Evolutionary conservation across 2,888 invertebrate species (phyloP), one percentile per base, ranked within the genome.

Genomic region (Xanthostigma xanthostigma): DNA sequence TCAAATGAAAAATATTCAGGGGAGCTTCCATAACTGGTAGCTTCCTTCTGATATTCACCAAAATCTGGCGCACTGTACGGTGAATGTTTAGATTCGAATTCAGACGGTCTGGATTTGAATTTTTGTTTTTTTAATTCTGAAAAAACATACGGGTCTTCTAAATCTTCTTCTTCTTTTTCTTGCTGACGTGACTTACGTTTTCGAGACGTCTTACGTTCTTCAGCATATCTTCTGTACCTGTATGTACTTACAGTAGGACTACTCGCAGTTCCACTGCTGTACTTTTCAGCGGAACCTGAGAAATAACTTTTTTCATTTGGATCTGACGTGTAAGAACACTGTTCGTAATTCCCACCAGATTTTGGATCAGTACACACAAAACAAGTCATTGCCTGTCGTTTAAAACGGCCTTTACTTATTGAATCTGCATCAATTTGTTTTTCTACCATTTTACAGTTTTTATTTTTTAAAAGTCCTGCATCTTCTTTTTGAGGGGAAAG

Each of bases 391-490:
- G 68, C 65, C 50, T 67, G 57, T n/a, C 59, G 55, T 35, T 58
- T 55, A 33, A 57, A 55, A 27, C 58, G 50, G 2, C 60, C 57
- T 11, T 56, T 51, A 43, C 58, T 53, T 8, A 57, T 54, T 38
- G 64, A 60, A 8, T 57, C 56, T 8, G 59, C 49, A 6, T 61
- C 57, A 6, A 62, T 57, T 51, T 78, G 75, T 57, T 73, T 79
- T 48, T 71, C 65, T 0, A 81, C 71, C 59, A 76, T 74, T 57
- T 75, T 74, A 55, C 85, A 86, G 55, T 76, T 74, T 52, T 75
- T 60, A 9, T 56, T 53, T 38, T 57, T 54, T 33, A 57, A 50
- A 36, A 54, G 53, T 46, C 8, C 41, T 17, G 41, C 55, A 49
- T 47, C 54, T 42, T 53, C 48, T 12, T 49, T 47, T 14, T 49